Evolutionary conservation across 2,888 invertebrate species (phyloP).

Genomic region (Sicus ferrugineus): DNA sequence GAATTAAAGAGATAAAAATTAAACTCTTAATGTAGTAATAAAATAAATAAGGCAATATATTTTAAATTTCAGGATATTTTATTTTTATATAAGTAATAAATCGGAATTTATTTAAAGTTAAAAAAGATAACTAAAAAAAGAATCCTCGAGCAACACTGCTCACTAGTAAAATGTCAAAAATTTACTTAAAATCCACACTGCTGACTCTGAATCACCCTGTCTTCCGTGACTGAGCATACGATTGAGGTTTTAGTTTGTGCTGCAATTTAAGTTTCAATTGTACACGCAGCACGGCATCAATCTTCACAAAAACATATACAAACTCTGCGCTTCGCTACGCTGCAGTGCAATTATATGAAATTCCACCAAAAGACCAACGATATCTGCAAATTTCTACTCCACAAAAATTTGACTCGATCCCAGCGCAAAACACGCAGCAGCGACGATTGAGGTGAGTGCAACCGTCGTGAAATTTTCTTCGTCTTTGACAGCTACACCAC

Average conservation of each 20-base stretch:
- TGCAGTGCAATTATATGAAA: slow-evolving; percentile 34
- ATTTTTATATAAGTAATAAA: not conserved
- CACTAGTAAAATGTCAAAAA: slow-evolving; percentile 20
- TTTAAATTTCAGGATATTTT: no score
- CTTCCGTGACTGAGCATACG: slow-evolving; percentile 42
- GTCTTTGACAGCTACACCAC: slow-evolving; percentile 24
- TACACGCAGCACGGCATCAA: slow-evolving; percentile 19
- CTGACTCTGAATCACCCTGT: slow-evolving; percentile 34
- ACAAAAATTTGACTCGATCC: slow-evolving; percentile 10
- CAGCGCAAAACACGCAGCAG: slow-evolving; percentile 2
- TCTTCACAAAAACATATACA: slow-evolving; percentile 29
- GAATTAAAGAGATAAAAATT: not conserved
- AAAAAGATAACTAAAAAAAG: not conserved
- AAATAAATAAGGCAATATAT: no score
- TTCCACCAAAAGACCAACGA: slow-evolving; percentile 7
- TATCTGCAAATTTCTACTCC: not conserved
- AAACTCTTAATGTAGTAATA: slow-evolving; percentile 11
- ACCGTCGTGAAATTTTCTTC: slow-evolving; percentile 15
- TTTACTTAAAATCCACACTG: not conserved
- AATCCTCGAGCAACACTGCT: not conserved
- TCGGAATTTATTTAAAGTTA: not conserved
- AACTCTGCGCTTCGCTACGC: slow-evolving; percentile 22
- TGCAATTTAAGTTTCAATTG: slow-evolving; percentile 33
- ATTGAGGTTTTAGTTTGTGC: slow-evolving; percentile 43
- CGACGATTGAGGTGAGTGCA: slow-evolving; percentile 22